Base-by-base conservation (phyloP, 1,140 invertebrate genomes). In the Maniola jurtina region DNA sequence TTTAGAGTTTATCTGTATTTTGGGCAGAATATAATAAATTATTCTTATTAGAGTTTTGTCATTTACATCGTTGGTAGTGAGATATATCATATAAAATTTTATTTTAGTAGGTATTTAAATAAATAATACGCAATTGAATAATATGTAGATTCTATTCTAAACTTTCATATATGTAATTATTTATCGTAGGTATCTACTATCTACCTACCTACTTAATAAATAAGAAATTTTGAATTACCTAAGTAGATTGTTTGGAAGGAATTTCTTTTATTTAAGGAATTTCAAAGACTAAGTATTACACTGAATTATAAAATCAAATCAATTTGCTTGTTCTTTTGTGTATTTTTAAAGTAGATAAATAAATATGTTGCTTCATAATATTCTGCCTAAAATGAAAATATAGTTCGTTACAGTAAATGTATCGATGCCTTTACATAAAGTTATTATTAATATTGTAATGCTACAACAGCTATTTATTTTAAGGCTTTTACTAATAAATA, bases 1-100 rank as follows among this genome's bases (percentile, higher is more conserved):
- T 80, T 57, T 67, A 85, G 77, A 85, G 83, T 81, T 80, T 83
- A 81, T 73, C 15, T 33, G 69, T 63, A 56, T 36, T 69, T 35
- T 35, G n/a, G 54, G 33, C 54, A 36, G 34, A 55, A 11, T 55
- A 35, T 35, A 14, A 25, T 2, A n/a, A n/a, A n/a, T n/a, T n/a
- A n/a, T n/a, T n/a, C n/a, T n/a, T 25, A 25, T 25, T 25, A n/a
- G 9, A n/a, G 5, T 45, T 45, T n/a, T 45, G 13, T 38, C 38
- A 11, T 45, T 45, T 11, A 13, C 6, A 48, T n/a, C 10, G 47
- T 48, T 10, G 7, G n/a, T 7, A 48, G 14, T 48, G 14, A 14
- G 6, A 1, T 48, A n/a, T 48, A 0, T 14, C 13, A 14, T 25
- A 25, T 2, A 25, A 40, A 40, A 40, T 3, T 3, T 3, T 40